phyloP scores from a whole-genome alignment of 2,797 vertebrate genomes.

The Tinamus major region DNA sequence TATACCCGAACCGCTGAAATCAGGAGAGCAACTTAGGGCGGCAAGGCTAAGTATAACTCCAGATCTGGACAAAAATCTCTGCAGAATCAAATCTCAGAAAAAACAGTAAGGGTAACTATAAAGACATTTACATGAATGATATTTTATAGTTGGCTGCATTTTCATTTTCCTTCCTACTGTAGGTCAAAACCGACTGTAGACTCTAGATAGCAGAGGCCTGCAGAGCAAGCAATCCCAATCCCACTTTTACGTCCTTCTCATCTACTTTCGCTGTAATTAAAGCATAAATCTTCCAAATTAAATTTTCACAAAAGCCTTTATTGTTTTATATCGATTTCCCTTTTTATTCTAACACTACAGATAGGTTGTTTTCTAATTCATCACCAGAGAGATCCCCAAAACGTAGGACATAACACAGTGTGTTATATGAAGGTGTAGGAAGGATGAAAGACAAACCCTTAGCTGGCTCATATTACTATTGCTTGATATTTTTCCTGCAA shows the following conservation, averaged over 20 bases:
- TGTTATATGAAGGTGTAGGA: neutral
- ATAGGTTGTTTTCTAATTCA: neutral
- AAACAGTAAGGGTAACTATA: neutral
- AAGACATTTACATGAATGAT: constrained; percentile 16
- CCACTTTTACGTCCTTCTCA: neutral
- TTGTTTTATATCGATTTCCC: neutral
- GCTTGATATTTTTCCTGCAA: neutral
- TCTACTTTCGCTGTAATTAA: neutral
- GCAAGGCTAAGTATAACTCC: neutral
- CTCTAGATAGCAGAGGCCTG: neutral
- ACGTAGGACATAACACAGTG: neutral
- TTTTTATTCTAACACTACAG: neutral
- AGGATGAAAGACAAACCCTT: neutral
- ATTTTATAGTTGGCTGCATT: neutral
- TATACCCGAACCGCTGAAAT: neutral
- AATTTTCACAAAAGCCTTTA: neutral
- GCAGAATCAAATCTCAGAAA: neutral
- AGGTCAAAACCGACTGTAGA: neutral
- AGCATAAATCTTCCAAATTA: neutral
- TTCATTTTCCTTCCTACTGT: neutral
- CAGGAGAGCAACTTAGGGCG: neutral
- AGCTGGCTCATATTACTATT: neutral
- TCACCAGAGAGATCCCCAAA: neutral
- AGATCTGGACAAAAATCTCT: neutral
- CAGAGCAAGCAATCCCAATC: neutral